These are phyloP conservation scores for Falco peregrinus DNA, from an alignment of 2,797 vertebrate species.

Conservation along the genomic window DNA sequence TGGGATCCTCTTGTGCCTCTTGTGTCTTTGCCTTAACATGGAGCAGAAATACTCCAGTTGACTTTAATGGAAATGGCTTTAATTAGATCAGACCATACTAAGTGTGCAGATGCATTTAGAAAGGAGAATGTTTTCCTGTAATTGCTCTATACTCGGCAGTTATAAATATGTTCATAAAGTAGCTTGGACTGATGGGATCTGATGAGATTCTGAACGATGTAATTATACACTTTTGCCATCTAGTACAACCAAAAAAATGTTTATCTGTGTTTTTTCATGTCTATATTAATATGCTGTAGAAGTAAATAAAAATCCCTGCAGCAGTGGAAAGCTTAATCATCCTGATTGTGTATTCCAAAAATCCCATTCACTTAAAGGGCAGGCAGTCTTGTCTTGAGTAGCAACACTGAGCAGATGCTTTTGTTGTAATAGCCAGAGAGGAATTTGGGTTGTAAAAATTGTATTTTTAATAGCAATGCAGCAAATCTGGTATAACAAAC, in stretches of 20 bases:
- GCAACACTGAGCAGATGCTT: slow-evolving; percentile 30
- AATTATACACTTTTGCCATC: slow-evolving; percentile 55
- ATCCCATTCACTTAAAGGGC: slow-evolving; percentile 40
- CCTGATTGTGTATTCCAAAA: slow-evolving; percentile 41
- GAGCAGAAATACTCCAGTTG: slow-evolving; percentile 7
- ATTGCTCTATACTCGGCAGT: slow-evolving; percentile 11
- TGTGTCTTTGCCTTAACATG: background rate
- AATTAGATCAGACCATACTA: slow-evolving; percentile 39
- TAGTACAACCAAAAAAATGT: slow-evolving; percentile 23
- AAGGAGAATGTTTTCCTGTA: slow-evolving; percentile 7
- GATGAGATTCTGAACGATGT: slow-evolving; percentile 37
- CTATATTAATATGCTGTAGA: slow-evolving; percentile 58
- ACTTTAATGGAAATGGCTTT: slow-evolving; percentile 24
- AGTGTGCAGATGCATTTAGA: slow-evolving; percentile 50
- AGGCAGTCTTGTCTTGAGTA: slow-evolving; percentile 34
- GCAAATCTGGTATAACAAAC: background rate
- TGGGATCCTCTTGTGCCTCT: background rate
- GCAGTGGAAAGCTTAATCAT: slow-evolving; percentile 50
- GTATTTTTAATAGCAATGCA: slow-evolving; percentile 18
- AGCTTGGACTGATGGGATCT: slow-evolving; percentile 32
- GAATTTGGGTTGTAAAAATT: slow-evolving; percentile 16
- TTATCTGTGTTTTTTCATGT: slow-evolving; percentile 19
- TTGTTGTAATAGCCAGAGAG: slow-evolving; percentile 32
- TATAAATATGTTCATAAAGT: slow-evolving; percentile 55
- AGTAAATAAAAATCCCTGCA: slow-evolving; percentile 62